Conservation (phyloP, 2,888 invertebrate species). For the Matsumyia berberina region DNA sequence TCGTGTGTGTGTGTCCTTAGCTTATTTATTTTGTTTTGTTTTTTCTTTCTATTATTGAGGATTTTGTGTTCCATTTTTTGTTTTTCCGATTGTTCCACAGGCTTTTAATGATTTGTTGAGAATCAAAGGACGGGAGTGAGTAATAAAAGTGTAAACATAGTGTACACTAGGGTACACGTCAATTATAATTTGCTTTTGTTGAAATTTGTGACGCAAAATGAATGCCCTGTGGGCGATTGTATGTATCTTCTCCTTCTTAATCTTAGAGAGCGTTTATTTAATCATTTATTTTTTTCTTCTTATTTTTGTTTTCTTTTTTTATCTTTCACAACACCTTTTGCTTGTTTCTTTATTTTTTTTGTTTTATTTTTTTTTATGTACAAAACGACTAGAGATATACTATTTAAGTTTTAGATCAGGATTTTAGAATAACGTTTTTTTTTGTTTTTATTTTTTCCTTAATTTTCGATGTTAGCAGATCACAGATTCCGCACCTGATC, state of each 20-base stretch:
- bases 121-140: constrained; percentile 74
- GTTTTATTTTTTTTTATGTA: constrained; percentile 64
- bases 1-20: constrained; percentile 51
- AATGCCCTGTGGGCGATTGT: constrained; percentile 29
- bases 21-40: constrained; percentile 27
- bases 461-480: constrained; percentile 76
- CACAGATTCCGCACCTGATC: constrained; percentile 76
- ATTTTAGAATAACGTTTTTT: constrained; percentile 70
- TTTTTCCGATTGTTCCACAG: constrained; percentile 67
- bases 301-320: constrained; percentile 47
- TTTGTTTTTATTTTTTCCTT: constrained; percentile 51
- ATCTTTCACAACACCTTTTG: constrained; percentile 71
- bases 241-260: constrained; percentile 15
- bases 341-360: constrained; percentile 17
- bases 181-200: constrained; percentile 20
- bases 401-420: constrained; percentile 74
- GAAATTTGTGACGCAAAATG: constrained; percentile 55
- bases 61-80: constrained; percentile 21
- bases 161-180: constrained; percentile 69
- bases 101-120: constrained; percentile 64
- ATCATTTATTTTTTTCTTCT: constrained; percentile 23
- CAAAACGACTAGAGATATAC: constrained; percentile 77
- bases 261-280: constrained; percentile 55
- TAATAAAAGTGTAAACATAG: constrained; percentile 72
- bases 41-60: constrained; percentile 22